Percentiles rank a stretch among this genome's conserved stretches.
Conservation (phyloP, 2,113 vertebrate genomes). For the Phrynosoma blainvillii region DNA sequence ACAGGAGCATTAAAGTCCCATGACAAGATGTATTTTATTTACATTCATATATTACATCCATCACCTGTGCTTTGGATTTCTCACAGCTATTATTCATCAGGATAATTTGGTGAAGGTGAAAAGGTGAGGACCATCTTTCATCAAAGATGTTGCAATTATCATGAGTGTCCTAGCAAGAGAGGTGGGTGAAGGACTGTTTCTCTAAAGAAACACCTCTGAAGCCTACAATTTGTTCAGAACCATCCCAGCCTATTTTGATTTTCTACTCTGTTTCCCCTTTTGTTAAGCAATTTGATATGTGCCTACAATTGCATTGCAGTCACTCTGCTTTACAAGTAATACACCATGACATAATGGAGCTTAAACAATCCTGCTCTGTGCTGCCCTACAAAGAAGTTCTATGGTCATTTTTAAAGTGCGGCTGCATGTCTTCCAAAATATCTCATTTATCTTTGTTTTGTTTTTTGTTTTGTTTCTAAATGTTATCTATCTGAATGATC, state of each 20-base stretch:
- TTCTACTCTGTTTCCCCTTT: slow-evolving; percentile 51
- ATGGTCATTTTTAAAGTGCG: slow-evolving; percentile 26
- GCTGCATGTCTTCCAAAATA: slow-evolving; percentile 32
- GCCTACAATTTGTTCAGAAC: slow-evolving; percentile 41
- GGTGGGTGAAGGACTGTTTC: background rate
- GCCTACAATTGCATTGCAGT: slow-evolving; percentile 53
- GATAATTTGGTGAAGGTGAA: background rate
- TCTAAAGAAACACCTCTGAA: slow-evolving; percentile 35
- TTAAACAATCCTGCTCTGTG: slow-evolving; percentile 49
- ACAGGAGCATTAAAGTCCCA: slow-evolving; percentile 28
- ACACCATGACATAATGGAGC: slow-evolving; percentile 56
- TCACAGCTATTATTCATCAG: background rate
- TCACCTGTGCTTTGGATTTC: background rate
- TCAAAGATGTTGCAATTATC: slow-evolving; percentile 7
- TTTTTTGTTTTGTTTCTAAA: slow-evolving; percentile 42
- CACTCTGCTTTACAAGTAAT: slow-evolving; percentile 61
- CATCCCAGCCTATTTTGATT: slow-evolving; percentile 43
- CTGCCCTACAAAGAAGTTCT: slow-evolving; percentile 33
- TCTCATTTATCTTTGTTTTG: slow-evolving; percentile 30
- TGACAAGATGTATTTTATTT: slow-evolving; percentile 11
- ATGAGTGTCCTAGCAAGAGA: slow-evolving; percentile 1
- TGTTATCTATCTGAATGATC: slow-evolving; percentile 38
- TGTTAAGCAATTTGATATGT: slow-evolving; percentile 54
- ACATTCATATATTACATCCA: slow-evolving; percentile 18
- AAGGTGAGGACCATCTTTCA: background rate